phyloP scores from a whole-genome alignment of 2,113 vertebrate genomes.

The Lagopus leucura region DNA sequence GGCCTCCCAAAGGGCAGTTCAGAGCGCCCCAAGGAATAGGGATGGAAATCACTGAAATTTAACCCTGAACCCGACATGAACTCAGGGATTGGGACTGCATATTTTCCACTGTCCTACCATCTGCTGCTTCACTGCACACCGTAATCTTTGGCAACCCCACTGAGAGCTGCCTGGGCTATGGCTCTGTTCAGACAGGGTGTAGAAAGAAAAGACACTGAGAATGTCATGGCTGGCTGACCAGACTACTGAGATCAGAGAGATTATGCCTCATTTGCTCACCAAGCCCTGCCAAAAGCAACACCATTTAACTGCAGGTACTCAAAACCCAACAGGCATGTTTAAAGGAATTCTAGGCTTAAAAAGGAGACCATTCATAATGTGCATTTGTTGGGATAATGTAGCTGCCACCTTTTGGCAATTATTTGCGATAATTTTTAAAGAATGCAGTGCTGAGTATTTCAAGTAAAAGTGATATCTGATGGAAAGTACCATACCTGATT shows the following conservation, averaged over 20 bases:
- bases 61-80: conserved; percentile 79
- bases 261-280: conserved; percentile 82
- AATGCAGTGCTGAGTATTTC: neutral
- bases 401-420: conserved; percentile 68
- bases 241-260: conserved; percentile 82
- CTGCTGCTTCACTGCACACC: conserved; percentile 65
- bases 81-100: conserved; percentile 55
- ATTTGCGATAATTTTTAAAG: conserved; percentile 51
- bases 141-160: conserved; percentile 78
- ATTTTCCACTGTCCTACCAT: conserved; percentile 71
- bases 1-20: neutral
- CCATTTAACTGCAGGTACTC: conserved; percentile 86
- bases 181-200: conserved; percentile 79
- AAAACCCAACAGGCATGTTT: conserved; percentile 75
- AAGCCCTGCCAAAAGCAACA: conserved; percentile 84
- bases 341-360: conserved; percentile 73
- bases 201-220: conserved; percentile 82
- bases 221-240: conserved; percentile 81
- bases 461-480: neutral
- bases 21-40: neutral
- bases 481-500: neutral
- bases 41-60: conserved; percentile 65
- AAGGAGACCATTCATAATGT: conserved; percentile 75
- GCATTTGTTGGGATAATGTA: conserved; percentile 68
- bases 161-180: conserved; percentile 75